phyloP scores from a whole-genome alignment of 2,888 invertebrate species.

The Sinopyrophorus schimmeli region DNA sequence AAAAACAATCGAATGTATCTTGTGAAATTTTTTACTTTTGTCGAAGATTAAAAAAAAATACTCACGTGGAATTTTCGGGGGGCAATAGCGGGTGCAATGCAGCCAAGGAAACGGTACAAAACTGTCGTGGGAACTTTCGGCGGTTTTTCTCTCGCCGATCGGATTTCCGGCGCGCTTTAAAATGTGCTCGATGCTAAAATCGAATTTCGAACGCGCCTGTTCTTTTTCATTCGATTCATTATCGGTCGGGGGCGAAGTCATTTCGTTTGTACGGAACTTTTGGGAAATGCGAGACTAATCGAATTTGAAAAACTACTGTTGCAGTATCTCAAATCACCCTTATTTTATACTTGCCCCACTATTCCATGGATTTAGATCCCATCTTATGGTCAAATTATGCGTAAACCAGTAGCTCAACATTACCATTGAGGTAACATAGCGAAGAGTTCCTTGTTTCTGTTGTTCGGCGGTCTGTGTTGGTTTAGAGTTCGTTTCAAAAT shows the following conservation, averaged over 20 bases:
- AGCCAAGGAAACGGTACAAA: slow-evolving; percentile 60
- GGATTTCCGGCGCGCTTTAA: slow-evolving; percentile 58
- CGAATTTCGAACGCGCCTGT: slow-evolving; percentile 41
- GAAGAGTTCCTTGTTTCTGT: too few species aligned
- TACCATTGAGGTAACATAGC: slow-evolving; percentile 3
- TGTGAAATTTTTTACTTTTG: slow-evolving; percentile 2
- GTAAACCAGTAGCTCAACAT: slow-evolving; percentile 41
- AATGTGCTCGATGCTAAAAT: slow-evolving; percentile 67
- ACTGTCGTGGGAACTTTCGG: not conserved
- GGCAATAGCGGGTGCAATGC: slow-evolving; percentile 72
- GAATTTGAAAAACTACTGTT: slow-evolving; percentile 31
- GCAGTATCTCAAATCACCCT: slow-evolving; percentile 32
- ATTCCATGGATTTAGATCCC: slow-evolving; percentile 39
- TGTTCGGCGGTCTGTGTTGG: too few species aligned
- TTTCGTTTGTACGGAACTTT: slow-evolving; percentile 19
- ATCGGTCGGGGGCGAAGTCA: slow-evolving; percentile 30
- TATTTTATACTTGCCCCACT: slow-evolving; percentile 44
- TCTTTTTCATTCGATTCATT: slow-evolving; percentile 19
- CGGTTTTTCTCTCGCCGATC: slow-evolving; percentile 13
- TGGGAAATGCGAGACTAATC: slow-evolving; percentile 3
- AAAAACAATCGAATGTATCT: not conserved
- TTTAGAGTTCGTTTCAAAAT: too few species aligned
- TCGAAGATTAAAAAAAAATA: slow-evolving; percentile 32
- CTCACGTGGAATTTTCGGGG: slow-evolving; percentile 72
- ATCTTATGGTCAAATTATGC: slow-evolving; percentile 51